Conservation (phyloP, 2,888 invertebrate species). For the Metalampra italica region DNA sequence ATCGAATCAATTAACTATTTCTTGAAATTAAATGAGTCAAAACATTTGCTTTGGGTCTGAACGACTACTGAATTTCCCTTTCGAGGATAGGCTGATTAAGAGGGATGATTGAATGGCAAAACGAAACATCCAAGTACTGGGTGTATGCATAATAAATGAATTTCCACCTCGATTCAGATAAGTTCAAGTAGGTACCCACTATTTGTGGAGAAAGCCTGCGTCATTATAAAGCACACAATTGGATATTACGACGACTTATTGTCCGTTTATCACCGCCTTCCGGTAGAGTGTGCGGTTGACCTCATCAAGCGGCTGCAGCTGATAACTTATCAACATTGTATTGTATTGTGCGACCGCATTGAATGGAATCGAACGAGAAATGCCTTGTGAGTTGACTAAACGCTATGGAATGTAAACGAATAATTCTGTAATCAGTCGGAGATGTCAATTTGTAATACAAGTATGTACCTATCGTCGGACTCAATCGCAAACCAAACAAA, state of each 20-base stretch:
- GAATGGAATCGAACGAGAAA: not conserved
- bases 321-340: constrained; percentile 1
- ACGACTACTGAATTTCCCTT: too few species aligned
- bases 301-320: not conserved
- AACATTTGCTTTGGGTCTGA: too few species aligned
- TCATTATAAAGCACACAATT: not conserved
- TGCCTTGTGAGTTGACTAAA: not conserved
- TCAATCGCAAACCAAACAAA: too few species aligned
- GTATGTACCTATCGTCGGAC: not conserved
- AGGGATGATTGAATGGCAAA: too few species aligned
- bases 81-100: too few species aligned
- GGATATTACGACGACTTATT: not conserved
- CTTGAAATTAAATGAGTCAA: too few species aligned
- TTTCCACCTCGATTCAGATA: too few species aligned
- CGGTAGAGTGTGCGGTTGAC: not conserved
- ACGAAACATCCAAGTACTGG: too few species aligned
- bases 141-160: too few species aligned
- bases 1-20: too few species aligned
- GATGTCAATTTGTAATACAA: too few species aligned
- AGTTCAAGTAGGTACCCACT: not conserved
- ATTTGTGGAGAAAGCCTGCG: not conserved
- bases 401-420: not conserved
- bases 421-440: too few species aligned
- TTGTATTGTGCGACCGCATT: not conserved
- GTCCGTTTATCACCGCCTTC: constrained; percentile 1